Percentiles rank a stretch among this genome's conserved stretches.
phyloP scores from a whole-genome alignment of 2,113 vertebrate species.

The Pelodiscus sinensis region DNA sequence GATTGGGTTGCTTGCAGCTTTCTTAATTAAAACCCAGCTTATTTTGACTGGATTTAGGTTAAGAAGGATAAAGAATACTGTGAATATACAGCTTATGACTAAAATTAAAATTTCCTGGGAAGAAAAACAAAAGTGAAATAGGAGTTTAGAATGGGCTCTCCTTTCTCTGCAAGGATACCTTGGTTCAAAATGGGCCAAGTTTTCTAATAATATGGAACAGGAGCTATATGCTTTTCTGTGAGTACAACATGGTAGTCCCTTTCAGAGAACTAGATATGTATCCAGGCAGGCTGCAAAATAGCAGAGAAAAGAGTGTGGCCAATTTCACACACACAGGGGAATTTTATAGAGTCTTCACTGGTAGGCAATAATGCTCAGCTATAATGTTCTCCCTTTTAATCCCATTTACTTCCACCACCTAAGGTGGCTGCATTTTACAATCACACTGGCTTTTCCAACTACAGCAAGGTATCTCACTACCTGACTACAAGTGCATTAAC shows the following conservation, averaged over 20 bases:
- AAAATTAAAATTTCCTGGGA: slow-evolving; percentile 26
- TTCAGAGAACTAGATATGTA: background rate
- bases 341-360: background rate
- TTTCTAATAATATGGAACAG: background rate
- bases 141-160: background rate
- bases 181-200: background rate
- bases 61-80: slow-evolving; percentile 60
- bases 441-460: background rate
- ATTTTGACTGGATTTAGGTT: slow-evolving; percentile 58
- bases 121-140: background rate
- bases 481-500: background rate
- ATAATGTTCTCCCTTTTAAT: background rate
- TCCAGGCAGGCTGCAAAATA: background rate
- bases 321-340: background rate
- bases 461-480: background rate
- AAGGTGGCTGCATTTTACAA: background rate
- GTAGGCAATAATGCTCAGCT: background rate
- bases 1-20: slow-evolving; percentile 68
- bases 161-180: background rate
- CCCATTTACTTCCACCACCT: background rate
- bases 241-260: background rate
- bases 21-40: slow-evolving; percentile 70
- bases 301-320: fast-evolving
- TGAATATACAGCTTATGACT: slow-evolving; percentile 33
- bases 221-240: background rate